Percentiles rank a stretch among this genome's conserved stretches.
These are phyloP conservation scores for Fulica atra DNA, from an alignment of 2,113 vertebrate genomes.

Conservation along the genomic window DNA sequence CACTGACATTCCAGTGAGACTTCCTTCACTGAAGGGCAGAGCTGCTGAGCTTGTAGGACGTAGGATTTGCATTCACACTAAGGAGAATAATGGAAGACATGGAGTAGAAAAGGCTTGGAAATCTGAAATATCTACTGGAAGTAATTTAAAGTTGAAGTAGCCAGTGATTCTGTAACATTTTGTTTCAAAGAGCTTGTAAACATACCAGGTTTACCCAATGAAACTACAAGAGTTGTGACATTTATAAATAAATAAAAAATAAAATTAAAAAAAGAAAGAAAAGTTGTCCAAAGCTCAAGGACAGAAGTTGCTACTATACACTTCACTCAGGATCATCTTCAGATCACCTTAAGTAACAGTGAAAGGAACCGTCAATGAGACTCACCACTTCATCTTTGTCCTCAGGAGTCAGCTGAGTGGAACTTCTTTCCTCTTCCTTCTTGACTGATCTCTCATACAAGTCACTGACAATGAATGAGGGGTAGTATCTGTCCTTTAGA, in stretches of 20 bases:
- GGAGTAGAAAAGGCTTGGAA: not conserved
- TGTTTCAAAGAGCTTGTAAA: not conserved
- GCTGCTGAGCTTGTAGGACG: not conserved
- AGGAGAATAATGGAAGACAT: not conserved
- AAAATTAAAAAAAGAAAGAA: not conserved
- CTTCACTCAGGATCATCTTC: not conserved
- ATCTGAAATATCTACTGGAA: not conserved
- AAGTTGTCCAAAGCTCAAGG: not conserved
- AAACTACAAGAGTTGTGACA: not conserved
- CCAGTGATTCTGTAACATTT: not conserved
- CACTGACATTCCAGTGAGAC: not conserved
- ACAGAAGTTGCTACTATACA: not conserved
- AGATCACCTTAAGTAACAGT: not conserved
- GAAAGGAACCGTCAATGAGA: not conserved
- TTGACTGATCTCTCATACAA: conserved; percentile 88
- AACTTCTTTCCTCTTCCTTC: conserved; percentile 83
- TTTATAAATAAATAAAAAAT: not conserved
- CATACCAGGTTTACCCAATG: not conserved
- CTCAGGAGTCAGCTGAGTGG: conserved; percentile 78
- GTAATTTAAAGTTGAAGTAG: not conserved
- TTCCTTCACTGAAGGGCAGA: not conserved
- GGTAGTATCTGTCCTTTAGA: conserved; percentile 94
- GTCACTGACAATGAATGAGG: conserved; percentile 95
- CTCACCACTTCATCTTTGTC: conserved; percentile 89
- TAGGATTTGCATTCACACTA: not conserved